phyloP scores from a whole-genome alignment of 2,888 invertebrate genomes.

The Leucophora obtusa region DNA sequence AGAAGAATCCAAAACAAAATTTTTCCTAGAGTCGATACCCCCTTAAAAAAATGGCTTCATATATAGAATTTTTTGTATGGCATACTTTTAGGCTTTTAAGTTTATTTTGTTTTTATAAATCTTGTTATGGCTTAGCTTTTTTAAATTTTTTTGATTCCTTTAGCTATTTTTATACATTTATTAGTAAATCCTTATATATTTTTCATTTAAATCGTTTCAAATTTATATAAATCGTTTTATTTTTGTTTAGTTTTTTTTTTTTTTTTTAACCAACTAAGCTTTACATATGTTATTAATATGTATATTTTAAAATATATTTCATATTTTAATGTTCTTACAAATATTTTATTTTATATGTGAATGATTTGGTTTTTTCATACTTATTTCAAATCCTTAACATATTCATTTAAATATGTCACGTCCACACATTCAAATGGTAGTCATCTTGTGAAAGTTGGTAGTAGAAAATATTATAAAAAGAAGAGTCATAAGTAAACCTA shows the following conservation, averaged over 20 bases:
- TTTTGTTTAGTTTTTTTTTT: slow-evolving; percentile 9
- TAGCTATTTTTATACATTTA: slow-evolving; percentile 9
- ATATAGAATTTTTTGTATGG: not conserved
- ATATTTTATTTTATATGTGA: slow-evolving; percentile 31
- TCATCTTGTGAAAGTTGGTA: slow-evolving; percentile 42
- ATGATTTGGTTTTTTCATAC: slow-evolving; percentile 35
- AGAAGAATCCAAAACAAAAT: too few species aligned
- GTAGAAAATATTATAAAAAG: not conserved
- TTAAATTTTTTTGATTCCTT: not conserved
- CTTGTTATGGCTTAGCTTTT: not conserved
- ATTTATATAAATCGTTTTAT: slow-evolving; percentile 55
- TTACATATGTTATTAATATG: slow-evolving; percentile 13
- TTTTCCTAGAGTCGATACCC: too few species aligned
- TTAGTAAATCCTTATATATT: slow-evolving; percentile 52
- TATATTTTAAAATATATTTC: not conserved
- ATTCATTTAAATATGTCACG: slow-evolving; percentile 63
- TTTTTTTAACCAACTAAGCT: slow-evolving; percentile 14
- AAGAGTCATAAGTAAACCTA: slow-evolving; percentile 36
- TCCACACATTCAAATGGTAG: slow-evolving; percentile 61
- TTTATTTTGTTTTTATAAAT: not conserved
- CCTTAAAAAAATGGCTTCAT: too few species aligned
- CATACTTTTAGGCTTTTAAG: not conserved
- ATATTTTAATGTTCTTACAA: slow-evolving; percentile 18
- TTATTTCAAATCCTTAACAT: slow-evolving; percentile 49
- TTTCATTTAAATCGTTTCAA: slow-evolving; percentile 57